Evolutionary conservation across 1,140 invertebrate species (phyloP), one percentile per base, ranked within the genome.

Genomic region (Harlomillsia oculata): DNA sequence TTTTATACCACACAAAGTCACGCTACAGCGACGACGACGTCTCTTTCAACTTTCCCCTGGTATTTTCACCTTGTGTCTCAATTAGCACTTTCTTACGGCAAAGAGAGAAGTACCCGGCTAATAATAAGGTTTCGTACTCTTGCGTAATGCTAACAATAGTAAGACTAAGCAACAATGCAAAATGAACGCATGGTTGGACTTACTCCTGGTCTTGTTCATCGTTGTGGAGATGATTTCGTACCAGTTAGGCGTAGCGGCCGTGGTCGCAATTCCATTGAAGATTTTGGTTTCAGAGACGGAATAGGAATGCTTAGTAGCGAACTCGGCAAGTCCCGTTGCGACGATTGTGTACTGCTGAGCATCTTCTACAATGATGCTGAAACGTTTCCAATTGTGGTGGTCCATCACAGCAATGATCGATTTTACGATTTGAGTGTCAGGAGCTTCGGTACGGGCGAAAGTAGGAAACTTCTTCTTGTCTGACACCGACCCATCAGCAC

Each of bases 321-420:
- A n/a, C n/a, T n/a, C n/a, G n/a, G n/a, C n/a, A n/a, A n/a, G n/a
- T n/a, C n/a, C n/a, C n/a, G n/a, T 73, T 0, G 86, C 87, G 4
- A 93, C 87, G 1, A 81, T 84, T 56, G 77, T 76, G 82, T 82
- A 89, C 37, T 68, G 68, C 18, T 67, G 56, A 0, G 78, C 73
- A 48, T 83, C 80, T 68, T 96, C 90, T 53, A 84, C 84, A n/a
- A 97, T 77, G 41, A 98, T 86, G 16, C 87, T 84, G 73, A 97
- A 96, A 70, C 91, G 92, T 54, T 83, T 82, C 93, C 93, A 98
- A 63, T 85, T 82, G 72, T 89, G 93, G 72, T 95, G 87, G 34
- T 81, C 76, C 52, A 98, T 72, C 41, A 97, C 73, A 1, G 92
- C 82, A 67, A 96, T 83, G 46, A 97, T 82, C 20, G 91, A 95